Percentiles rank a stretch among this genome's conserved stretches.
These are phyloP conservation scores for Nineta flava DNA, from an alignment of 2,888 invertebrate genomes.

Conservation along the genomic window DNA sequence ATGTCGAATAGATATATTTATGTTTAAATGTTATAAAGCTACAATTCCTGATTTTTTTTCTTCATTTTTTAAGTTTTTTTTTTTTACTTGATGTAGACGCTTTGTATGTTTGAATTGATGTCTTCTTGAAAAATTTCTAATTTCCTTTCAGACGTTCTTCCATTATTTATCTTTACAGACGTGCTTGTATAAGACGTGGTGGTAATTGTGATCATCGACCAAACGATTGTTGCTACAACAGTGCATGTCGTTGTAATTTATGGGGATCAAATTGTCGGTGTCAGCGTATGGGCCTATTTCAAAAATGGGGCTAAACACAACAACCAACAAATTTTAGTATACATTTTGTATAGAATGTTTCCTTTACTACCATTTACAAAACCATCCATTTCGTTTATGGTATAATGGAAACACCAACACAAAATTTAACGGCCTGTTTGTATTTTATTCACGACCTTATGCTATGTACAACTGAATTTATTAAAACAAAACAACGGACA, in stretches of 20 bases:
- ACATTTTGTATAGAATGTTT: too few species aligned
- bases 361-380: neutral
- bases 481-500: too few species aligned
- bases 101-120: conserved; percentile 10
- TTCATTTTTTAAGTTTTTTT: too few species aligned
- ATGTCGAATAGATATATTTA: too few species aligned
- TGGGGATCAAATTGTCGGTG: conserved; percentile 83
- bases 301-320: conserved; percentile 59
- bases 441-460: neutral
- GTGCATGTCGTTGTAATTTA: conserved; percentile 73
- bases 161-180: conserved; percentile 73
- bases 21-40: too few species aligned
- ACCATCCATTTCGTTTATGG: neutral
- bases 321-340: conserved; percentile 9
- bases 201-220: conserved; percentile 75
- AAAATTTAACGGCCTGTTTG: neutral
- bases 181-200: conserved; percentile 64
- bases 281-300: conserved; percentile 77
- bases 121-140: conserved; percentile 30
- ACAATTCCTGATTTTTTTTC: too few species aligned
- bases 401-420: neutral
- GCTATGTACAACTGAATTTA: neutral
- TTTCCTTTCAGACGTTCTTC: conserved; percentile 63
- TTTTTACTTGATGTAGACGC: too few species aligned
- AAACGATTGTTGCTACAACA: conserved; percentile 72